Evolutionary conservation across 1,140 invertebrate species (phyloP), one percentile per base, ranked within the genome.

Genomic region (Meloidogyne chitwoodi): DNA sequence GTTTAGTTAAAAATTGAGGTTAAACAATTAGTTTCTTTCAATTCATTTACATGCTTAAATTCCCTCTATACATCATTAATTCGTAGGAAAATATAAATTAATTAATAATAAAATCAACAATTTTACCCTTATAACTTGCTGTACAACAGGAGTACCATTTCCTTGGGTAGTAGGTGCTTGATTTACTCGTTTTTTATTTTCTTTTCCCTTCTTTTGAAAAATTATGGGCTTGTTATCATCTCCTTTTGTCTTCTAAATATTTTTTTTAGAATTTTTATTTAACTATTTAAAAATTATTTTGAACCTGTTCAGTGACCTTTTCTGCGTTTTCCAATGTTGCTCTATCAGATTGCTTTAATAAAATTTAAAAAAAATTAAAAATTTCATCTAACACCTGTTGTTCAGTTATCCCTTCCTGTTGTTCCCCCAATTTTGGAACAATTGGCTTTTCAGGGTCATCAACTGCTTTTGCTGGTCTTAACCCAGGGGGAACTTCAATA

Each of bases 391-490:
- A 31, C 44, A 19, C 26, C n/a, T 63, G 70, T 22, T 64, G 48
- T 12, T 73, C 70, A n/a, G 19, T 6, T 22, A 19, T 19, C 6
- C 38, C 48, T n/a, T 56, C 65, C 22, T 22, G 22, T 24, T 67
- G 65, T n/a, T 67, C 29, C 5, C 19, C 65, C 22, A 67, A n/a
- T 34, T 41, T 67, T 6, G 65, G 65, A 31, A 41, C 38, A 6
- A 31, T 67, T 22, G 29, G 65, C 65, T 31, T 31, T 31, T 67
- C 65, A 1, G 29, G 29, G 29, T 67, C 65, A 62, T 73, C 56
- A 24, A 73, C 22, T 19, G 70, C 70, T 12, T 73, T 73, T 4
- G 70, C 70, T 2, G 70, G 70, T 27, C 70, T 61, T 27, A 73
- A 34, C 5, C 70, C 70, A 34, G 56, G 56, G 29, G 70, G 70